Percentiles rank a stretch among this genome's conserved stretches.
Conservation (phyloP, 2,113 vertebrate genomes). For the Ifrita kowaldi region DNA sequence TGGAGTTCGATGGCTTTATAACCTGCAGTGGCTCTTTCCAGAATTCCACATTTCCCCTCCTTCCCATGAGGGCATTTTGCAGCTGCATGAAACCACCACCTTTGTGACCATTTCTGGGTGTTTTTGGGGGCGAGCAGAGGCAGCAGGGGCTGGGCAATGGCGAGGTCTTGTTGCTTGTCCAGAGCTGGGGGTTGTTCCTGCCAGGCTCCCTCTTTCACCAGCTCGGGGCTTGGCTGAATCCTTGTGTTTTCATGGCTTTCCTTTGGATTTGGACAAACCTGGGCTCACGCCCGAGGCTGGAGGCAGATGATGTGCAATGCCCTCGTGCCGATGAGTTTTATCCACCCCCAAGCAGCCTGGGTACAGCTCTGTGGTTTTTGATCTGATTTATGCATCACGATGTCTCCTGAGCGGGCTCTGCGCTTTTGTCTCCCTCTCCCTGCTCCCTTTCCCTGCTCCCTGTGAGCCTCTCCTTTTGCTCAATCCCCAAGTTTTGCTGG, state of each 20-base stretch:
- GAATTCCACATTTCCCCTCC: not conserved
- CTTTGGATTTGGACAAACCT: not conserved
- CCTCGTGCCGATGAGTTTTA: not conserved
- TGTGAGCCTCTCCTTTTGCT: not conserved
- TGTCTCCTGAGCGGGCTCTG: not conserved
- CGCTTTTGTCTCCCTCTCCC: not conserved
- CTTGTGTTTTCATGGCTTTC: not conserved
- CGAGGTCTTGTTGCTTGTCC: not conserved
- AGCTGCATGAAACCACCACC: conserved; percentile 54
- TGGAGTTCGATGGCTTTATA: conserved; percentile 45
- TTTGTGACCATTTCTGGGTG: not conserved
- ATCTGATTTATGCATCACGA: not conserved
- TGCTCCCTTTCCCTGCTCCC: not conserved
- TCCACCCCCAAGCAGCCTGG: not conserved
- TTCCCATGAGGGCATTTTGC: not conserved
- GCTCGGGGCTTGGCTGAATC: not conserved
- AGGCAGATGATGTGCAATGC: not conserved
- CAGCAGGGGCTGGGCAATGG: not conserved
- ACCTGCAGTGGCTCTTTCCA: conserved; percentile 58
- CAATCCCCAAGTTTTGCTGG: not conserved
- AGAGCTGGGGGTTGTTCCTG: not conserved
- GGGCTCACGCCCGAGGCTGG: not conserved
- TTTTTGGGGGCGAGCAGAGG: not conserved
- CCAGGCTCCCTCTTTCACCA: not conserved
- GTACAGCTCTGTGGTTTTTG: not conserved